phyloP scores from a whole-genome alignment of 2,113 vertebrate genomes.

The Mormyrus lacerda region DNA sequence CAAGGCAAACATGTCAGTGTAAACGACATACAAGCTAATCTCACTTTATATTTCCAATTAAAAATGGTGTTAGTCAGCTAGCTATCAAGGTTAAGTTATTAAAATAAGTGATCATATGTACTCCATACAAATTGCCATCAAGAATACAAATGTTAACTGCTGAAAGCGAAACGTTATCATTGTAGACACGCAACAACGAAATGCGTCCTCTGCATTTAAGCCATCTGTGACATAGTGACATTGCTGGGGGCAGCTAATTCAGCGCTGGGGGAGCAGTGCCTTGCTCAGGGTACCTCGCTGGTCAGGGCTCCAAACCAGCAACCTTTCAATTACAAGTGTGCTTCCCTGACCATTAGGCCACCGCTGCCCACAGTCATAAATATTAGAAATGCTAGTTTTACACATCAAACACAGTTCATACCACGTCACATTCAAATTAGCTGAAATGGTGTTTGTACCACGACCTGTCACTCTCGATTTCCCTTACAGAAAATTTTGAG shows the following conservation, averaged over 20 bases:
- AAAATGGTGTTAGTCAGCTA: not conserved
- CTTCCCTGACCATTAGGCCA: too few species aligned
- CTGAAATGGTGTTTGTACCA: not conserved
- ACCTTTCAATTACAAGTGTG: too few species aligned
- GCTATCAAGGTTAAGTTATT: not conserved
- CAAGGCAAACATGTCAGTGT: not conserved
- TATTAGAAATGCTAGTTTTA: not conserved
- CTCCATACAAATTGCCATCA: not conserved
- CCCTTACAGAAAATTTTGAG: conserved; percentile 60
- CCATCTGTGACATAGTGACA: too few species aligned
- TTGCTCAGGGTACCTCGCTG: too few species aligned
- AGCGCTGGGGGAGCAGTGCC: too few species aligned
- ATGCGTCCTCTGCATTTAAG: too few species aligned
- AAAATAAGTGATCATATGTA: not conserved
- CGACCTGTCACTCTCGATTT: not conserved
- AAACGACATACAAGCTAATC: not conserved
- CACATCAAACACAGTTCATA: not conserved
- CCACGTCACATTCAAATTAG: not conserved
- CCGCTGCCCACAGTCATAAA: not conserved
- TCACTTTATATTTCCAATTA: not conserved
- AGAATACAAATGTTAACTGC: not conserved
- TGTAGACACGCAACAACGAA: too few species aligned
- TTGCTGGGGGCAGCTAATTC: too few species aligned
- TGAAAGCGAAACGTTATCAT: not conserved
- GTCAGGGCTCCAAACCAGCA: too few species aligned